Conservation (phyloP, 2,888 invertebrate genomes). For the Heliconius aoede region DNA sequence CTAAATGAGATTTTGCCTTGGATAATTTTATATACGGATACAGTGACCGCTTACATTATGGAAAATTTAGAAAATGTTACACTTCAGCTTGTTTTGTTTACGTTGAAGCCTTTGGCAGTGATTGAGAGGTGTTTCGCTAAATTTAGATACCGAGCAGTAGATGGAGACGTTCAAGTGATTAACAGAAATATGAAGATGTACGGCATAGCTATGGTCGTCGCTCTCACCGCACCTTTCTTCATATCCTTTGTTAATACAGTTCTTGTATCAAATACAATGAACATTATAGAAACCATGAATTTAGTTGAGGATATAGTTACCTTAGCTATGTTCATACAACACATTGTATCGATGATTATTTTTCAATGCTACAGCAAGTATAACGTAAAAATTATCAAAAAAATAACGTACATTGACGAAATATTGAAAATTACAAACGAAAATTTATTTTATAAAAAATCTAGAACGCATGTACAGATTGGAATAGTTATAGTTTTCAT, state of each 20-base stretch:
- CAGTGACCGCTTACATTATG: background rate
- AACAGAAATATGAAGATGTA: constrained; percentile 54
- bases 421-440: constrained; percentile 34
- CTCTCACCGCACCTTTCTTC: constrained; percentile 47
- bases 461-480: constrained; percentile 41
- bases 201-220: constrained; percentile 47
- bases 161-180: constrained; percentile 51
- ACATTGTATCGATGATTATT: constrained; percentile 52
- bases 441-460: constrained; percentile 53
- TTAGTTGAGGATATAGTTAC: constrained; percentile 54
- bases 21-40: background rate
- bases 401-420: constrained; percentile 56
- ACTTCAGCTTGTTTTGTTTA: constrained; percentile 26
- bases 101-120: constrained; percentile 52
- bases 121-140: constrained; percentile 60
- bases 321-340: constrained; percentile 56
- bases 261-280: constrained; percentile 43
- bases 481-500: constrained; percentile 53
- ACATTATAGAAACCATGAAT: constrained; percentile 47
- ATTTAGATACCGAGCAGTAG: constrained; percentile 54
- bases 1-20: background rate
- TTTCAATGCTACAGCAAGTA: constrained; percentile 53
- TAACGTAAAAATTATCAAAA: constrained; percentile 54
- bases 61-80: background rate
- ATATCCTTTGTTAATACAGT: constrained; percentile 35